Conservation (phyloP, 1,140 invertebrate genomes). For the Scaptomyza montana region DNA sequence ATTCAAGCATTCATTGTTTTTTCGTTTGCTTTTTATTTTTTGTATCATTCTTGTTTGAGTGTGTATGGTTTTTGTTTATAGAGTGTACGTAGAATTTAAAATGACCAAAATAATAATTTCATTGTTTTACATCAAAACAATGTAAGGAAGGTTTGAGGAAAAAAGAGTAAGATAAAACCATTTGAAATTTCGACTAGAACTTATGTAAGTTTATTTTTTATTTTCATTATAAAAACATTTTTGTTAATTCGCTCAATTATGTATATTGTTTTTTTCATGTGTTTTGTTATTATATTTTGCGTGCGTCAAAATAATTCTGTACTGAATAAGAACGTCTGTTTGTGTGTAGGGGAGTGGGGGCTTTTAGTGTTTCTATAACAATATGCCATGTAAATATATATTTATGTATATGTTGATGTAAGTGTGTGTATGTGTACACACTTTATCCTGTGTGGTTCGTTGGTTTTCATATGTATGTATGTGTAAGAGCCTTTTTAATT, state of each 20-base stretch:
- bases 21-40: slow-evolving; percentile 46
- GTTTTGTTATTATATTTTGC: slow-evolving; percentile 30
- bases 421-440: slow-evolving; percentile 27
- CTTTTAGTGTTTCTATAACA: slow-evolving; percentile 56
- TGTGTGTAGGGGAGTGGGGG: slow-evolving; percentile 13
- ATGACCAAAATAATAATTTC: slow-evolving; percentile 63
- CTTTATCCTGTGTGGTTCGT: slow-evolving; percentile 21
- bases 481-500: no score
- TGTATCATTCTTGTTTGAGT: slow-evolving; percentile 25
- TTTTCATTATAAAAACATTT: not conserved
- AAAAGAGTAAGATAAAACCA: slow-evolving; percentile 51
- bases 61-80: slow-evolving; percentile 51
- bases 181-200: slow-evolving; percentile 84
- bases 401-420: not conserved
- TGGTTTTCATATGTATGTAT: slow-evolving; percentile 12
- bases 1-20: slow-evolving; percentile 78
- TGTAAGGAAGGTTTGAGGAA: slow-evolving; percentile 22
- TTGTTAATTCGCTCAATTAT: not conserved
- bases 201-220: slow-evolving; percentile 47
- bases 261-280: slow-evolving; percentile 2
- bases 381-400: slow-evolving; percentile 50
- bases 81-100: slow-evolving; percentile 74
- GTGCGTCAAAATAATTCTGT: no score
- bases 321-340: slow-evolving; percentile 1
- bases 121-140: slow-evolving; percentile 75